Base-by-base conservation (phyloP, 2,888 invertebrate species). In the Nyleta sp. region DNA sequence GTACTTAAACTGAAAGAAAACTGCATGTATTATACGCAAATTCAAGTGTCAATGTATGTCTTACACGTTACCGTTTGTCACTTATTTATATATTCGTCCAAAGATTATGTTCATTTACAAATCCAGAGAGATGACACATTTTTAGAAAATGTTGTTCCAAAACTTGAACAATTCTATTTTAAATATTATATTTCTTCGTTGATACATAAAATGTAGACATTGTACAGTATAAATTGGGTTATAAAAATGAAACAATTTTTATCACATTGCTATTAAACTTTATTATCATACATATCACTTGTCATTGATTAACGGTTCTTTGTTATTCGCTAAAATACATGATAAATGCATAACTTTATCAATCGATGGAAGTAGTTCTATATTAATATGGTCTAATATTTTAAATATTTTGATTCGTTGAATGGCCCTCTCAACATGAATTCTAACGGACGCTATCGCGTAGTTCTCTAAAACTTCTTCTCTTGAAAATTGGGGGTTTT, bases 301-400 rank as follows among this genome's bases (percentile, higher is more conserved):
- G 0, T 80, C 70, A 24, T 83, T 84, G n/a, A 85, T 20, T 53
- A 82, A 81, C 17, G 62, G 70, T 35, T 70, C 55, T 33, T 75
- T 70, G 31, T 55, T 64, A 33, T 75, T 75, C n/a, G 70, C 68
- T 8, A 75, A 11, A 3, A 70, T 18, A 50, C 68, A 75, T 5
- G 50, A 31, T 7, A 70, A 24, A 28, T 17, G 38, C 38, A 70
- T 70, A 8, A 75, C 55, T 55, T 68, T 48, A 40, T 75, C 70
- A 2, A 75, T 75, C 22, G 48, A 20, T 2, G 24, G 53, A 1
- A 72, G 40, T 5, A 67, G 13, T 20, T 48, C 24, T 15, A 60
- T 31, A 8, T 40, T 46, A 6, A 72, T 33, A 18, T 62, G 31
- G 28, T 62, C 24, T 4, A 82, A 52, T 40, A 82, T 73, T 20